phyloP scores from a whole-genome alignment of 2,797 vertebrate genomes.

The Epinephelus coioides region DNA sequence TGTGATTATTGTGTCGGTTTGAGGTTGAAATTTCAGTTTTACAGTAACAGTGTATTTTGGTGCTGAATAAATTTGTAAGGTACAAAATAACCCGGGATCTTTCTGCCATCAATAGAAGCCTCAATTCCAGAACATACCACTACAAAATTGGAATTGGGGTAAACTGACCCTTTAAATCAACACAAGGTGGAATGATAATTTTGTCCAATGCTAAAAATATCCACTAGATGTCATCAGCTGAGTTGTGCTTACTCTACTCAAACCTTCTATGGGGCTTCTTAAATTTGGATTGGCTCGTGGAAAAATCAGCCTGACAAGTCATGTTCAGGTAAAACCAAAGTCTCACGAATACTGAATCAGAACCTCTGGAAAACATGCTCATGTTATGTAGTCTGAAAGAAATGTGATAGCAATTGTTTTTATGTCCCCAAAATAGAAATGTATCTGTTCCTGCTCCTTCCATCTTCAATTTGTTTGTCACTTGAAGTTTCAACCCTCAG shows the following conservation, averaged over 20 bases:
- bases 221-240: constrained; percentile 43
- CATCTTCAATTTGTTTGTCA: neutral
- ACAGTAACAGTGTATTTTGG: neutral
- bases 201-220: neutral
- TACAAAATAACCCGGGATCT: neutral
- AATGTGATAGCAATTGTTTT: neutral
- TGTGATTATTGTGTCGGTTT: neutral
- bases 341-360: neutral
- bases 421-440: neutral
- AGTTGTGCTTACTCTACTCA: neutral
- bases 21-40: neutral
- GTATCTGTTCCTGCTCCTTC: constrained; percentile 10
- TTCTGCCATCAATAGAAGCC: neutral
- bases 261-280: neutral
- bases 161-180: neutral
- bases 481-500: too few relatives aligned
- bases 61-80: neutral
- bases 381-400: neutral
- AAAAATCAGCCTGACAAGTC: neutral
- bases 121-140: neutral
- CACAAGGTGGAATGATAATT: neutral
- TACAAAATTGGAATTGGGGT: neutral
- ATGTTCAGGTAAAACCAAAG: neutral
- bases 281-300: too few relatives aligned
- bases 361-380: neutral